Percentiles rank a stretch among this genome's conserved stretches.
Evolutionary conservation across 2,888 invertebrate species (phyloP).

Genomic region (Hydriomena furcata): DNA sequence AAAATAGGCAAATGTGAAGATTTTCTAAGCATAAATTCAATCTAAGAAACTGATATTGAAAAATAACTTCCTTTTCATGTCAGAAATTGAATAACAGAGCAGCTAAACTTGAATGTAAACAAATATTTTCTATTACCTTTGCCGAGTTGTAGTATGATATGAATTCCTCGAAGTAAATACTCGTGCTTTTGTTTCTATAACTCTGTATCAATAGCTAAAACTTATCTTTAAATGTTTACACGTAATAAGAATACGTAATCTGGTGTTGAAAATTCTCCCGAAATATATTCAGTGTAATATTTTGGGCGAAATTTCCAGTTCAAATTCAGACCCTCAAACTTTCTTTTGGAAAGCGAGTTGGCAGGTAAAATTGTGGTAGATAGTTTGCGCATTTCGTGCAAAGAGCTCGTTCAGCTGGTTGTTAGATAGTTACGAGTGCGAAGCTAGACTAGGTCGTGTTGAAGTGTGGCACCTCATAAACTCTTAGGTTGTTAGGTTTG

Average conservation of each 20-base stretch:
- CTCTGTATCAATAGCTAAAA: no score
- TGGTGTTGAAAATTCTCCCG: no score
- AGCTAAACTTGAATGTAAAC: neutral
- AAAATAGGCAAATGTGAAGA: conserved; percentile 12
- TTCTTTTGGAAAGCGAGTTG: conserved; percentile 25
- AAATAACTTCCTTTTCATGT: conserved; percentile 6
- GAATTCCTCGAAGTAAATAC: no score
- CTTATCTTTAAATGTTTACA: no score
- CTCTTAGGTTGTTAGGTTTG: conserved; percentile 32
- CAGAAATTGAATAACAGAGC: conserved; percentile 8
- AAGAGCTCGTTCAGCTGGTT: conserved; percentile 35
- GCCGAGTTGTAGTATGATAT: no score
- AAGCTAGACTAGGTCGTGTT: conserved; percentile 35
- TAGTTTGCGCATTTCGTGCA: conserved; percentile 38
- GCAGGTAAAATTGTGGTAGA: conserved; percentile 36
- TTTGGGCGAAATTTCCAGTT: conserved; percentile 4
- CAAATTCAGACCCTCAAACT: conserved; percentile 20
- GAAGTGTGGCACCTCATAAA: conserved; percentile 39
- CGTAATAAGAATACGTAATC: no score
- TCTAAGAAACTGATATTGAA: conserved; percentile 5
- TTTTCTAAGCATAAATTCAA: conserved; percentile 12
- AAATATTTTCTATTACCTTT: conserved; percentile 2
- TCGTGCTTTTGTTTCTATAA: no score
- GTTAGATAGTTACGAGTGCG: conserved; percentile 36
- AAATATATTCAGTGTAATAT: neutral